These are phyloP conservation scores for Brachyhypopomus gauderio DNA, from an alignment of 2,113 vertebrate species.

Conservation along the genomic window DNA sequence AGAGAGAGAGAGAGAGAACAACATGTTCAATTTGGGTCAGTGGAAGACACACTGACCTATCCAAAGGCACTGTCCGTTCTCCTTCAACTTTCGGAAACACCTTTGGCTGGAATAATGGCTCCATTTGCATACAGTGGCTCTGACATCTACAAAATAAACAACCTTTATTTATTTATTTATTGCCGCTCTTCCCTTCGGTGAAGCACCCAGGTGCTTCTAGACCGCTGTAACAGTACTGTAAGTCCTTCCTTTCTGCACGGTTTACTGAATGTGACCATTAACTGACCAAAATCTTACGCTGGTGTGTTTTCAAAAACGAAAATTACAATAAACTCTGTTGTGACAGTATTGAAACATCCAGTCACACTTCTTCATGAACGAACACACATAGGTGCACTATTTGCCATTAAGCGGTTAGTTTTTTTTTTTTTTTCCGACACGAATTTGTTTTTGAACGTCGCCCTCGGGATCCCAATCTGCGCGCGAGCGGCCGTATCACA, in stretches of 20 bases:
- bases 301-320: not conserved
- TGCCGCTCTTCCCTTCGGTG: not conserved
- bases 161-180: not conserved
- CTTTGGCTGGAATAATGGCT: slow-evolving; percentile 26
- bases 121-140: not conserved
- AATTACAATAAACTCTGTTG: not conserved
- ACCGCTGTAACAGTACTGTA: not conserved
- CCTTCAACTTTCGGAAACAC: slow-evolving; percentile 33
- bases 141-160: not conserved
- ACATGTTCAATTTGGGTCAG: slow-evolving; percentile 35
- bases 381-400: no score
- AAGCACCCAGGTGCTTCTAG: not conserved
- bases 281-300: not conserved
- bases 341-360: slow-evolving; percentile 17
- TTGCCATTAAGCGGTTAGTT: not conserved
- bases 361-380: not conserved
- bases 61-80: slow-evolving; percentile 38
- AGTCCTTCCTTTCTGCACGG: not conserved
- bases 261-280: not conserved
- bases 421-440: not conserved
- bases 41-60: slow-evolving; percentile 41
- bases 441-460: not conserved
- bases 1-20: no score
- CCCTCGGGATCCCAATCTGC: slow-evolving; percentile 1
- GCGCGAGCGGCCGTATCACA: slow-evolving; percentile 39